These are phyloP conservation scores for Philaethria dido DNA, from an alignment of 2,888 invertebrate species.

Conservation along the genomic window DNA sequence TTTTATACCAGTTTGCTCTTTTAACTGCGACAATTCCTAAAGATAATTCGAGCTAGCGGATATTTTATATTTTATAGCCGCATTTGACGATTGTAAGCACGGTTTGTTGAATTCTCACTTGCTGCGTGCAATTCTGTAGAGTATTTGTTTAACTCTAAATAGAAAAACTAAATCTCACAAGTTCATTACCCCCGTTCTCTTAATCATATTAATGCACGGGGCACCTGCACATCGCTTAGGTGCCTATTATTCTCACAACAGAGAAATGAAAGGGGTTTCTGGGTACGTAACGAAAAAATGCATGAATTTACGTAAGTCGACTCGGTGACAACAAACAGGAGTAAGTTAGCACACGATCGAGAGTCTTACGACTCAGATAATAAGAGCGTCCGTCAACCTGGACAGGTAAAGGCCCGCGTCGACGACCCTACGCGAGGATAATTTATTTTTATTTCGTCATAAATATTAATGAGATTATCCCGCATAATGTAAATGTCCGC, in stretches of 20 bases:
- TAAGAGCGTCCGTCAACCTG: conserved; percentile 39
- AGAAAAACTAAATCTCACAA: conserved; percentile 35
- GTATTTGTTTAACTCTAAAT: conserved; percentile 27
- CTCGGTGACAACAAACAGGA: conserved; percentile 32
- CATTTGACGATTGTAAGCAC: background rate
- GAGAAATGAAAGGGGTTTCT: conserved; percentile 45
- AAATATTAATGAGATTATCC: conserved; percentile 64
- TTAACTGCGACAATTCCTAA: conserved; percentile 33
- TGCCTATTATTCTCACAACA: conserved; percentile 48
- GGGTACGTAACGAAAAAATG: conserved; percentile 46
- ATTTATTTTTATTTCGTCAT: conserved; percentile 62
- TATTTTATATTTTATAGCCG: conserved; percentile 34
- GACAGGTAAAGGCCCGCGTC: conserved; percentile 48
- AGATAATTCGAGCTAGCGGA: conserved; percentile 30
- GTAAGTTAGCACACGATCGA: conserved; percentile 28
- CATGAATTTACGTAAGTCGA: conserved; percentile 44
- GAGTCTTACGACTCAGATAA: conserved; percentile 29
- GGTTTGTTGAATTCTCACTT: background rate
- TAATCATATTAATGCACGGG: conserved; percentile 46
- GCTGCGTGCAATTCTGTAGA: background rate
- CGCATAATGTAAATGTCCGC: conserved; percentile 59
- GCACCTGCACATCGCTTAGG: conserved; percentile 44
- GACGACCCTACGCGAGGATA: conserved; percentile 52
- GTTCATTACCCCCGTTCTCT: conserved; percentile 43
- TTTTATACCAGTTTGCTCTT: conserved; percentile 31